A percentile compares a stretch with the other conserved stretches of the same genome.
Conservation (phyloP, 2,888 invertebrate genomes). For the Pheosia gnoma region DNA sequence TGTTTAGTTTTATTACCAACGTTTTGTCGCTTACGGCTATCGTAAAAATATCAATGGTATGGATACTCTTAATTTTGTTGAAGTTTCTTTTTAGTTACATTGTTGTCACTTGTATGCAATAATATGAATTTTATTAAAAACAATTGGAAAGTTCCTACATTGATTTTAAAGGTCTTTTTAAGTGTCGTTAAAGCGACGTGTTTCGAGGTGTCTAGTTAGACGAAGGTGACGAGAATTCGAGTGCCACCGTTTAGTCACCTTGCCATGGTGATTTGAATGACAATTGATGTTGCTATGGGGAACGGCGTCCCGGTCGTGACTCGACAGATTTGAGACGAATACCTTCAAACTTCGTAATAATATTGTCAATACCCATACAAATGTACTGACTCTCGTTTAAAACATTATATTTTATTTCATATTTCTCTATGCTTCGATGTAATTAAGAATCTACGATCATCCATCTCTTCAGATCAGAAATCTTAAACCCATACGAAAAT, state of each 20-base stretch:
- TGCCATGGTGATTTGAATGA: constrained; percentile 72
- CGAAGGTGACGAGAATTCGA: constrained; percentile 76
- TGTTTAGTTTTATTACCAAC: constrained; percentile 70
- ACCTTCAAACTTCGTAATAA: constrained; percentile 52
- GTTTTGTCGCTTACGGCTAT: constrained; percentile 77
- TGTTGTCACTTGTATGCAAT: constrained; percentile 59
- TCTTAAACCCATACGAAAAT: too few relatives aligned
- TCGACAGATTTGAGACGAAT: constrained; percentile 57
- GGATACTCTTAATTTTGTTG: constrained; percentile 80
- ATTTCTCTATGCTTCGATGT: too few relatives aligned
- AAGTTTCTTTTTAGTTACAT: constrained; percentile 76
- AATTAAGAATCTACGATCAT: too few relatives aligned
- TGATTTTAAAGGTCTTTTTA: constrained; percentile 11
- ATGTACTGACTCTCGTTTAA: not conserved
- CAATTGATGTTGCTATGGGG: constrained; percentile 77
- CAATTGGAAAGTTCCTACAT: not conserved
- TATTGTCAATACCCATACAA: constrained; percentile 48
- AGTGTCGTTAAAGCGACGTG: constrained; percentile 39
- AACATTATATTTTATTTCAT: not conserved
- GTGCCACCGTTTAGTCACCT: constrained; percentile 70
- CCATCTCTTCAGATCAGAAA: too few relatives aligned
- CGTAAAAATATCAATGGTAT: constrained; percentile 76
- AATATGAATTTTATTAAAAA: not conserved
- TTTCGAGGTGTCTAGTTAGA: constrained; percentile 48
- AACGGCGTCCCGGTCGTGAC: constrained; percentile 75